These are phyloP conservation scores for Corythornis leucogaster DNA, from an alignment of 2,797 vertebrate genomes.

Conservation along the genomic window DNA sequence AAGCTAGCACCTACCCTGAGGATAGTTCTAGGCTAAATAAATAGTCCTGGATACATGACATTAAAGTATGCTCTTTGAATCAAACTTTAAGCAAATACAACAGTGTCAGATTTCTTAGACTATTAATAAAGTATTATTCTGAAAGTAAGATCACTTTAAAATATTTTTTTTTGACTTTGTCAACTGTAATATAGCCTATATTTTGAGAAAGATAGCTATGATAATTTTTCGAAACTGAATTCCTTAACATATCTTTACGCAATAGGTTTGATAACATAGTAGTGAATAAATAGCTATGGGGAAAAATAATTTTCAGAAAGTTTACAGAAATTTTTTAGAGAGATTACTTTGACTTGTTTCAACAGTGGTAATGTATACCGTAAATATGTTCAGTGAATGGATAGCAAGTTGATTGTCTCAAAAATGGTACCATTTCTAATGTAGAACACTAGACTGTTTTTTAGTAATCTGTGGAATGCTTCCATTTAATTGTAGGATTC, in stretches of 20 bases:
- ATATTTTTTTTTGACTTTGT: neutral
- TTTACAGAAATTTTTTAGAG: neutral
- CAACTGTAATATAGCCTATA: neutral
- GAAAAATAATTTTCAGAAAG: neutral
- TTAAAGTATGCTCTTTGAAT: neutral
- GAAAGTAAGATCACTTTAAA: neutral
- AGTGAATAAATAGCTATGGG: neutral
- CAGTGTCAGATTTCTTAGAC: neutral
- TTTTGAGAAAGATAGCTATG: neutral
- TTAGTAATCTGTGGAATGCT: conserved; percentile 65
- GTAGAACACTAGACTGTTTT: conserved; percentile 20
- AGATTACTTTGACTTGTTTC: conserved; percentile 12
- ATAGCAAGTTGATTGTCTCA: conserved; percentile 26
- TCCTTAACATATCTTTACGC: neutral
- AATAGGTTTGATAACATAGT: neutral
- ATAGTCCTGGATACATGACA: neutral
- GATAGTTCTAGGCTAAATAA: neutral
- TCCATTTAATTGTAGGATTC: conserved; percentile 72
- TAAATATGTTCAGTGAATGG: conserved; percentile 9
- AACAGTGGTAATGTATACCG: neutral
- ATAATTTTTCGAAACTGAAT: neutral
- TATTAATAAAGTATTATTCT: neutral
- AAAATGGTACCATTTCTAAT: conserved; percentile 15
- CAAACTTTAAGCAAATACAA: neutral
- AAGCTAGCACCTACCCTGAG: neutral